A percentile compares a stretch with the other conserved stretches of the same genome.
phyloP scores from a whole-genome alignment of 1,140 invertebrate species.

The Oryctes rhinoceros region DNA sequence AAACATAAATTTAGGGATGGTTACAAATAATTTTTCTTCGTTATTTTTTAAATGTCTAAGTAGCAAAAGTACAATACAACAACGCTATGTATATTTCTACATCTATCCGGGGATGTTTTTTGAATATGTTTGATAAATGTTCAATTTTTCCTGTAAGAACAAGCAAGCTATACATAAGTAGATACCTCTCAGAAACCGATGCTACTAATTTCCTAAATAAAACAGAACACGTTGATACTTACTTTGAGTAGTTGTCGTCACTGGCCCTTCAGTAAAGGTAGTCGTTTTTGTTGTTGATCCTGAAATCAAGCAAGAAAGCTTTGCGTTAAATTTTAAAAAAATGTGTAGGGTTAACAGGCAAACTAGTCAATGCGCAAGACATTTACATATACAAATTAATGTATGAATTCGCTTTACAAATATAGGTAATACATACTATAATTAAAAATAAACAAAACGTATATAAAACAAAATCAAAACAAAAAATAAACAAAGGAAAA shows the following conservation, averaged over 20 bases:
- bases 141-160: too few species aligned
- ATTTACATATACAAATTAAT: background rate
- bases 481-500: conserved; percentile 37
- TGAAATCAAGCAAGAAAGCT: background rate
- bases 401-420: background rate
- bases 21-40: too few species aligned
- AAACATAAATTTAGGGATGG: too few species aligned
- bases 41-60: too few species aligned
- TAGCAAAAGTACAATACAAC: too few species aligned
- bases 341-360: background rate
- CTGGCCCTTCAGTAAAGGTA: conserved; percentile 46
- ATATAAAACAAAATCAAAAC: conserved; percentile 38
- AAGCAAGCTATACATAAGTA: too few species aligned
- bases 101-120: too few species aligned
- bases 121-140: too few species aligned
- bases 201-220: too few species aligned
- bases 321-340: background rate
- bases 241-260: conserved; percentile 53
- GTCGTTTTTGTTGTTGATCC: background rate
- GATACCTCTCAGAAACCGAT: too few species aligned
- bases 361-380: background rate
- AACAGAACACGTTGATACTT: background rate
- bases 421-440: background rate
- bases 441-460: conserved; percentile 1
- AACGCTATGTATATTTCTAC: too few species aligned